Percentiles rank a stretch among this genome's conserved stretches.
These are phyloP conservation scores for Okamejei kenojei DNA, from an alignment of 2,797 vertebrate species.

Conservation along the genomic window DNA sequence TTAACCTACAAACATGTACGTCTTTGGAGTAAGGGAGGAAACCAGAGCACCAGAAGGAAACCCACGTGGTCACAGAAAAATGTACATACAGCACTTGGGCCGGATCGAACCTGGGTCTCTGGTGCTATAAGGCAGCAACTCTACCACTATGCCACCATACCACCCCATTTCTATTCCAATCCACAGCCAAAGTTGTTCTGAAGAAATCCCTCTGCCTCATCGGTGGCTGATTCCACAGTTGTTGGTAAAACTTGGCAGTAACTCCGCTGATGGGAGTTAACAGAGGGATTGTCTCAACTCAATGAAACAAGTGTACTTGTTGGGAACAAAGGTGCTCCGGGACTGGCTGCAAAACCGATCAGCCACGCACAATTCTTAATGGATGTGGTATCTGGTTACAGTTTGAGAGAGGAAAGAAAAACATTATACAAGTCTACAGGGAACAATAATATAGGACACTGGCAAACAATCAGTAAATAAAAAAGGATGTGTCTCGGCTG, in stretches of 20 bases:
- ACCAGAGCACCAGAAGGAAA: too few species aligned
- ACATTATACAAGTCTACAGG: neutral
- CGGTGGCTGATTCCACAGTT: neutral
- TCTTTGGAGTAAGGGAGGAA: too few species aligned
- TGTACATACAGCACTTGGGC: too few species aligned
- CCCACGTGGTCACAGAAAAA: too few species aligned
- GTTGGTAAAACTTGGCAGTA: neutral
- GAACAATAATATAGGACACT: neutral
- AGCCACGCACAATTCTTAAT: neutral
- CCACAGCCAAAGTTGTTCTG: neutral
- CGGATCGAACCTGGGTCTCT: too few species aligned
- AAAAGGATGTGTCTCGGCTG: neutral
- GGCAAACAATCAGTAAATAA: conserved; percentile 11
- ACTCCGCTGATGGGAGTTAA: neutral
- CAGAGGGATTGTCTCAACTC: neutral
- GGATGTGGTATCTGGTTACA: conserved; percentile 11
- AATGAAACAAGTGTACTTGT: neutral
- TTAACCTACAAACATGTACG: too few species aligned
- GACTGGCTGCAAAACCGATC: neutral
- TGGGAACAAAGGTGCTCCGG: neutral
- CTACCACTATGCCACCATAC: too few species aligned
- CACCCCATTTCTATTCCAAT: neutral
- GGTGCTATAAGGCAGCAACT: too few species aligned
- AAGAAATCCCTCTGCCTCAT: neutral
- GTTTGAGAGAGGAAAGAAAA: neutral